A percentile compares a stretch with the other conserved stretches of the same genome.
These are phyloP conservation scores for Polyploca ridens DNA, from an alignment of 2,888 invertebrate species.

Conservation along the genomic window DNA sequence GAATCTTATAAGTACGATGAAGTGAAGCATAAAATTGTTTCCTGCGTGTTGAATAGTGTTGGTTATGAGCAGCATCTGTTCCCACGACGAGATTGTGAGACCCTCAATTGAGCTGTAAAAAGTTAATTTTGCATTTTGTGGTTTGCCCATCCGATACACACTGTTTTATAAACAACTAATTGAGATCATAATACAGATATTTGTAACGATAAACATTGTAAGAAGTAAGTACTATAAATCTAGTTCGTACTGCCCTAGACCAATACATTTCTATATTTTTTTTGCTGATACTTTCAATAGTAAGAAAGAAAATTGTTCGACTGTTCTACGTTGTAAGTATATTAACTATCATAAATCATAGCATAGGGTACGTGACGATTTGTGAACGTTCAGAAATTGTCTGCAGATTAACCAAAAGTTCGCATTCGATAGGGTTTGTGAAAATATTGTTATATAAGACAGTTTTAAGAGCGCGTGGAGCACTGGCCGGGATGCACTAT, in stretches of 20 bases:
- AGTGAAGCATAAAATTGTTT: conserved; percentile 74
- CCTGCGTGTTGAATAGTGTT: conserved; percentile 51
- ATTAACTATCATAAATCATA: background rate
- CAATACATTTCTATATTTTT: too few species aligned
- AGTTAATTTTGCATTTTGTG: conserved; percentile 58
- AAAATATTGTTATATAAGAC: background rate
- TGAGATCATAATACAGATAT: background rate
- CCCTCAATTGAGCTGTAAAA: conserved; percentile 45
- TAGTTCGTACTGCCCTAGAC: background rate
- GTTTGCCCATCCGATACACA: conserved; percentile 42
- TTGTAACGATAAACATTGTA: background rate
- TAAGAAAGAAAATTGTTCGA: background rate
- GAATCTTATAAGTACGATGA: conserved; percentile 31
- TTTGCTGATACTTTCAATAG: background rate
- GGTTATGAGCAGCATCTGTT: conserved; percentile 38
- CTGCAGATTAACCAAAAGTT: background rate
- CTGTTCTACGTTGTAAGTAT: background rate
- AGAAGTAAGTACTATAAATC: background rate
- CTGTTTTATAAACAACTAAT: conserved; percentile 12
- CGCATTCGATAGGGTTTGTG: background rate
- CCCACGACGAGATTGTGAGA: conserved; percentile 44
- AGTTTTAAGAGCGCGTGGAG: conserved; percentile 8
- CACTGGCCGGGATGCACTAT: conserved; percentile 38
- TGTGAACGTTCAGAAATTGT: too few species aligned
- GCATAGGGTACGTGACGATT: too few species aligned